Evolutionary conservation across 2,888 invertebrate species (phyloP).

Genomic region (Dicranocentrus wangi): DNA sequence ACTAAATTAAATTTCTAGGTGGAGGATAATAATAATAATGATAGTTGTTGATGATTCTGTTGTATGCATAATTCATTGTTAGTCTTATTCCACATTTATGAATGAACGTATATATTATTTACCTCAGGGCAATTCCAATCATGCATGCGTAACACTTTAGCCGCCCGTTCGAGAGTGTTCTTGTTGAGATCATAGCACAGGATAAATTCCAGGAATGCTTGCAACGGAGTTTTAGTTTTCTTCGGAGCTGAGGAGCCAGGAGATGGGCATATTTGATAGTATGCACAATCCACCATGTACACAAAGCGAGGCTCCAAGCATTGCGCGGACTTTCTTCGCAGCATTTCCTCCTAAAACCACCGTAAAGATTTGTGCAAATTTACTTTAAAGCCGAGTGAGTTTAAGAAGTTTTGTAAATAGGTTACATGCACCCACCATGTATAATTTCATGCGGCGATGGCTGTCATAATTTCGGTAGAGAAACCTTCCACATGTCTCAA

Average conservation of each 20-base stretch:
- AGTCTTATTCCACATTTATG: no score
- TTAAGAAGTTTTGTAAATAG: no score
- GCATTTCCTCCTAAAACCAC: conserved; percentile 87
- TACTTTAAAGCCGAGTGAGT: neutral
- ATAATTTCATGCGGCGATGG: conserved; percentile 93
- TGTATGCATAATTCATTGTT: no score
- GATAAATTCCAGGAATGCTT: conserved; percentile 87
- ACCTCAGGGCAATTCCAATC: conserved; percentile 80
- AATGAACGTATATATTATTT: no score
- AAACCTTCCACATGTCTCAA: conserved; percentile 95
- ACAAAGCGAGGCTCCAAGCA: conserved; percentile 92
- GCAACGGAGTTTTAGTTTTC: conserved; percentile 85
- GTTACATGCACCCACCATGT: no score
- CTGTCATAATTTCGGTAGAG: conserved; percentile 93
- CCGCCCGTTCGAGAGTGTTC: conserved; percentile 85
- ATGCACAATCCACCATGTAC: conserved; percentile 96
- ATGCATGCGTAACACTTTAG: conserved; percentile 89
- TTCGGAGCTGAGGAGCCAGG: conserved; percentile 79
- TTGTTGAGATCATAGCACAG: conserved; percentile 53
- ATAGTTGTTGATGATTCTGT: conserved; percentile 77
- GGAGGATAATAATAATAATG: neutral
- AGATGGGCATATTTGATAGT: conserved; percentile 95
- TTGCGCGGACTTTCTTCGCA: conserved; percentile 89
- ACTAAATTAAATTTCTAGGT: neutral
- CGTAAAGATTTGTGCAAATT: neutral